Percentiles rank a stretch among this genome's conserved stretches.
These are phyloP conservation scores for Tragelaphus strepsiceros DNA, from an alignment of 2,113 vertebrate genomes.

Conservation along the genomic window DNA sequence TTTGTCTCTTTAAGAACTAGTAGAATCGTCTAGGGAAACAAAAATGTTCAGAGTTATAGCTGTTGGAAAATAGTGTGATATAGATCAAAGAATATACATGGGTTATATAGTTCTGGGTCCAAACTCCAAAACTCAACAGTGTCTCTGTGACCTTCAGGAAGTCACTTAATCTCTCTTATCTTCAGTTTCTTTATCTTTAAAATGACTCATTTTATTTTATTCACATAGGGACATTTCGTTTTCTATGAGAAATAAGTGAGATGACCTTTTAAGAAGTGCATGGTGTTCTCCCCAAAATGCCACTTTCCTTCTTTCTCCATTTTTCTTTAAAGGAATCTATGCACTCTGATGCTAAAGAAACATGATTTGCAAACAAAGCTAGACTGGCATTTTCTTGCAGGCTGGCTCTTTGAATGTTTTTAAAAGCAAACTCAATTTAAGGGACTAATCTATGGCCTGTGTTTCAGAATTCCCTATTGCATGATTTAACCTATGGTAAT, in stretches of 20 bases:
- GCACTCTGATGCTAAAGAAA: neutral
- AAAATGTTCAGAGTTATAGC: neutral
- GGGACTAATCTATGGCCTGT: neutral
- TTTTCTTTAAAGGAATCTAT: neutral
- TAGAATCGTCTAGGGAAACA: neutral
- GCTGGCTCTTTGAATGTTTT: neutral
- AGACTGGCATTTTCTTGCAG: neutral
- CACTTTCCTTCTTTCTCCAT: neutral
- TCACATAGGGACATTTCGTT: neutral
- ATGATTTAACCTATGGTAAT: neutral
- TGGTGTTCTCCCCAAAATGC: neutral
- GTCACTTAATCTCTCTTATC: neutral
- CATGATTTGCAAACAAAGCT: neutral
- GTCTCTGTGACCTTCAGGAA: neutral
- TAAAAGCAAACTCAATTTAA: neutral
- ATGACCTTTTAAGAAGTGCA: neutral
- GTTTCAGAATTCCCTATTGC: neutral
- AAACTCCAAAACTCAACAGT: neutral
- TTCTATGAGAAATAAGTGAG: neutral
- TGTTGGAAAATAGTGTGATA: neutral
- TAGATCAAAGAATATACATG: neutral
- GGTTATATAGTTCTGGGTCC: neutral
- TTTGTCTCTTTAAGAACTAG: slow-evolving; percentile 4
- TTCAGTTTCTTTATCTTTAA: neutral
- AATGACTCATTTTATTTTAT: neutral